Base-by-base conservation (phyloP, 2,797 vertebrate genomes). In the Setipinna tenuifilis region DNA sequence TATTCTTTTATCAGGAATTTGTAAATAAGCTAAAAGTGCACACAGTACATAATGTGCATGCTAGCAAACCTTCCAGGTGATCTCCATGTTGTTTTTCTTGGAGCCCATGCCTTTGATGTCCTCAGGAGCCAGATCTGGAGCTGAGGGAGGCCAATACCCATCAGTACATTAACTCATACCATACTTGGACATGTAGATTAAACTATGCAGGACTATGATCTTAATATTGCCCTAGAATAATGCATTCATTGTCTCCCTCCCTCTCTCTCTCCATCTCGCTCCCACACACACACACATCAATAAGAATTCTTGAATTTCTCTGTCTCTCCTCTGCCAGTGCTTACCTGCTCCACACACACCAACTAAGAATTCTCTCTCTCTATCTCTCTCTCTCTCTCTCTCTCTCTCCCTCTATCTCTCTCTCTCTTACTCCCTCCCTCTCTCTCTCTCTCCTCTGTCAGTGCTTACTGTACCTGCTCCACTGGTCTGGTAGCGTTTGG, bases 11-110 rank as follows among this genome's bases (percentile, higher is more conserved):
- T 41, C 35, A 41, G 35, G 35, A 41, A 41, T 41, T 41, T 41
- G 35, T 5, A 41, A 41, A 41, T 41, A 41, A 41, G 35, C n/a
- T n/a, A n/a, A n/a, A n/a, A n/a, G n/a, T n/a, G n/a, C n/a, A 41
- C 5, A 41, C 35, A 41, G 35, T 41, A 41, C 50, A 54, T 5
- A 16, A 68, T n/a, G 44, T 61, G 35, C 3, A 9, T 16, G 10
- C 12, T 83, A 31, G 19, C 96, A 96, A 91, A 99, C 98, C 88
- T 96, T 97, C 98, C 98, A 99, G 0, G 95, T 97, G 92, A 99
- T 99, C 91, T 99, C 97, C 98, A 99, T 99, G 88, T 98, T 99
- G 93, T 96, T 97, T 88, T 97, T 98, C 65, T 95, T 95, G 84
- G 96, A 96, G 58, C 98, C 98, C 89, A 94, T 95, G 14, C 98